Evolutionary conservation across 92 coral and sea anemone species (phyloP).

Genomic region (Phenganax stokvisi): DNA sequence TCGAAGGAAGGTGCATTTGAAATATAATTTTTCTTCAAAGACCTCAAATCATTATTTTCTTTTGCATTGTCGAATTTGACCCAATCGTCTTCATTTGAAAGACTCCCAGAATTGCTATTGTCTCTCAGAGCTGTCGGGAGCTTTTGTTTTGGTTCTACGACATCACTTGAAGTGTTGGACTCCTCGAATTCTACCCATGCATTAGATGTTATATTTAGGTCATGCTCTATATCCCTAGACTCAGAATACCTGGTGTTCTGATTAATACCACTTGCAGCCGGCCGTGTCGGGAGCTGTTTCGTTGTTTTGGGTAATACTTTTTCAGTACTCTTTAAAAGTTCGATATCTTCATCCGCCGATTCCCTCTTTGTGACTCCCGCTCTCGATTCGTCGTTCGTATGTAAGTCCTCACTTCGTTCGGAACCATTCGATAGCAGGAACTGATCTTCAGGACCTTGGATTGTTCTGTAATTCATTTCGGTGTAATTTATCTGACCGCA

Average conservation of each 20-base stretch:
- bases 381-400: not conserved
- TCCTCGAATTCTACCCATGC: slow-evolving; percentile 33
- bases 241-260: not conserved
- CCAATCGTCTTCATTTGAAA: slow-evolving; percentile 14
- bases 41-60: slow-evolving; percentile 3
- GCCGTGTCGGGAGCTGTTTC: not conserved
- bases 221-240: not conserved
- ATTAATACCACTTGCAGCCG: not conserved
- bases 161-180: slow-evolving; percentile 4
- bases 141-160: not conserved
- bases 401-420: not conserved
- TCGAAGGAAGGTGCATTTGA: not conserved
- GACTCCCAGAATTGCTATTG: slow-evolving; percentile 1
- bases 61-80: not conserved
- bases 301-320: not conserved
- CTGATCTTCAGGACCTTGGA: slow-evolving; percentile 14
- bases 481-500: slow-evolving; percentile 16
- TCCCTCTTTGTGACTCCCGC: not conserved
- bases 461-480: slow-evolving; percentile 36
- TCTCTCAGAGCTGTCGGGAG: not conserved
- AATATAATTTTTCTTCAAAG: not conserved
- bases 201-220: not conserved
- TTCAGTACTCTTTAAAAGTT: not conserved
- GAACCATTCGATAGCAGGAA: not conserved
- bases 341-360: not conserved